Evolutionary conservation across 2,888 invertebrate species (phyloP).

Genomic region (Mylabris sibirica): DNA sequence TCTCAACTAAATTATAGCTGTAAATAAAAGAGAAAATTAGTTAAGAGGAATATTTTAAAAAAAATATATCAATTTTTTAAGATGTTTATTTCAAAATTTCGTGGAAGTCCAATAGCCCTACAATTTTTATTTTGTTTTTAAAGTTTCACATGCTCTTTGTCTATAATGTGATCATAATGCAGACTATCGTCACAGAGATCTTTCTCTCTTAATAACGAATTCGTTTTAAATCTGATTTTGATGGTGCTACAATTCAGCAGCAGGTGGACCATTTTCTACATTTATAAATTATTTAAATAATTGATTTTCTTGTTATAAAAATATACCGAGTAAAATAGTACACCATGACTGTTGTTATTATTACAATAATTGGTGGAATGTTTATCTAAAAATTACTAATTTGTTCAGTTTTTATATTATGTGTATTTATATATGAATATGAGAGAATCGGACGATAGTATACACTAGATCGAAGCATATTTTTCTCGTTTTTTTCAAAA

Average conservation of each 20-base stretch:
- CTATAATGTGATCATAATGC: conserved; percentile 53
- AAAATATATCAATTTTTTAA: conserved; percentile 50
- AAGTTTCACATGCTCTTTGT: conserved; percentile 55
- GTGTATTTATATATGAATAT: conserved; percentile 18
- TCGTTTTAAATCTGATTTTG: not conserved
- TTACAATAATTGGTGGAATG: conserved; percentile 40
- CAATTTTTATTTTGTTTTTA: conserved; percentile 48
- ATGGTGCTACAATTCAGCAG: conserved; percentile 41
- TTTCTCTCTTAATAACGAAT: not conserved
- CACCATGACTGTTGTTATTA: conserved; percentile 50
- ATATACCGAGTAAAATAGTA: conserved; percentile 57
- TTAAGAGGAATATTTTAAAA: conserved; percentile 16
- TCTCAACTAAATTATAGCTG: not conserved
- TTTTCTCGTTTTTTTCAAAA: conserved; percentile 36
- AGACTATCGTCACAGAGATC: conserved; percentile 38
- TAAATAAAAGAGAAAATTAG: not conserved
- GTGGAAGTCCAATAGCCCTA: conserved; percentile 64
- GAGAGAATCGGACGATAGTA: conserved; percentile 43
- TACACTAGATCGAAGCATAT: conserved; percentile 45
- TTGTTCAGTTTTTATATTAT: conserved; percentile 20
- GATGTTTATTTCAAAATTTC: conserved; percentile 63
- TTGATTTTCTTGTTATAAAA: conserved; percentile 53
- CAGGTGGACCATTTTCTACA: conserved; percentile 59
- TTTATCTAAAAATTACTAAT: conserved; percentile 25
- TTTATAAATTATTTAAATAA: conserved; percentile 50